These are phyloP conservation scores for Neodiprion pinetum DNA, from an alignment of 1,140 invertebrate genomes.

Conservation along the genomic window DNA sequence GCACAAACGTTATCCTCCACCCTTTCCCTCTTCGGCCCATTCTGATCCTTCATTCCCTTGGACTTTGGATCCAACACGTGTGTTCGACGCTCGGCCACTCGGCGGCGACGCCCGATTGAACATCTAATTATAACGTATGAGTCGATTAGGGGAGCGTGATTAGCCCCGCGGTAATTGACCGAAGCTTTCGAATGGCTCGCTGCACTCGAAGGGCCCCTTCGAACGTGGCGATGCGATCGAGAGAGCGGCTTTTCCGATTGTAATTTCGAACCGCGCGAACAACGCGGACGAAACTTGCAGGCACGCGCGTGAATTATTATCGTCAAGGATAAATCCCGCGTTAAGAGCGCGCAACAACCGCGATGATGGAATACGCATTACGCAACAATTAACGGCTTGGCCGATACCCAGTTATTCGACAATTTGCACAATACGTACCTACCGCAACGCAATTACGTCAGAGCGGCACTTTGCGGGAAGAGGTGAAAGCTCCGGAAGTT, in stretches of 20 bases:
- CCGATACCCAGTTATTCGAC: conserved; percentile 1
- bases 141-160: not conserved
- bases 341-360: not conserved
- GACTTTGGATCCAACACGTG: no score
- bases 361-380: not conserved
- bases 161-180: not conserved
- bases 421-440: not conserved
- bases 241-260: no score
- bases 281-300: no score
- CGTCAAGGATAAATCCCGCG: no score
- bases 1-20: no score
- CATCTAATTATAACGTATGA: conserved; percentile 1
- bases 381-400: conserved; percentile 1
- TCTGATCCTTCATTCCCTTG: no score
- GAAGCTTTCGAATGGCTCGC: no score
- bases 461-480: not conserved
- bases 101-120: not conserved
- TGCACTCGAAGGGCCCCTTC: no score
- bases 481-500: not conserved
- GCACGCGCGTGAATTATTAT: no score
- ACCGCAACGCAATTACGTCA: not conserved
- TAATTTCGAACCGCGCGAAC: no score
- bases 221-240: no score
- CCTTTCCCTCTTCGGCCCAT: no score
- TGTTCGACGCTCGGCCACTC: not conserved